These are phyloP conservation scores for Montipora efflorescens DNA, from an alignment of 64 coral and sea anemone genomes.

Conservation along the genomic window DNA sequence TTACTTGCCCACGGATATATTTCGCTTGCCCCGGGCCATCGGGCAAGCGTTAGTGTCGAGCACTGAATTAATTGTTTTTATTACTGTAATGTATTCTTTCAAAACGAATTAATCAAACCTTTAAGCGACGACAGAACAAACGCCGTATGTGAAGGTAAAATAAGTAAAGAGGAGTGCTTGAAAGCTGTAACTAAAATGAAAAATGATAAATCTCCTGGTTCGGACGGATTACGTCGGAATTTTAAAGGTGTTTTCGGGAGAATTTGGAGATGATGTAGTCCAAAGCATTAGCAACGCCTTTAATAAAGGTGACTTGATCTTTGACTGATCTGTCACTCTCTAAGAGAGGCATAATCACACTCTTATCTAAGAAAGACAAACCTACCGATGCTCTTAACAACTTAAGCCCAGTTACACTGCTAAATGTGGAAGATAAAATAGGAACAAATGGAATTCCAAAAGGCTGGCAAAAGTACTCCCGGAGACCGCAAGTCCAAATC, in stretches of 20 bases:
- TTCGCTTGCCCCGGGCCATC: too few species aligned
- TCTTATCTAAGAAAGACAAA: slow-evolving; percentile 32
- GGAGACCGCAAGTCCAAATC: not conserved
- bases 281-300: not conserved
- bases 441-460: slow-evolving; percentile 30
- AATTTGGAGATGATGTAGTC: not conserved
- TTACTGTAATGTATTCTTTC: too few species aligned
- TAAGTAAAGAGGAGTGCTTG: not conserved
- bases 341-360: slow-evolving; percentile 21
- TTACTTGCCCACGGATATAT: too few species aligned
- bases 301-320: slow-evolving; percentile 3
- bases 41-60: too few species aligned
- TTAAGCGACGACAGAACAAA: too few species aligned
- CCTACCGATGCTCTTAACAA: not conserved
- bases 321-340: slow-evolving; percentile 29
- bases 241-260: not conserved
- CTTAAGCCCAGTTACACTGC: slow-evolving; percentile 17
- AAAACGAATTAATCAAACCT: too few species aligned
- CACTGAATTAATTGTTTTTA: too few species aligned
- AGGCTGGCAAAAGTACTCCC: slow-evolving; percentile 21
- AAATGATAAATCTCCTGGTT: not conserved
- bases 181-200: not conserved
- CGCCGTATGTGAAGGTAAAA: not conserved
- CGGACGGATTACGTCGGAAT: slow-evolving; percentile 13
- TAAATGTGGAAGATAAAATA: slow-evolving; percentile 55